A percentile compares a stretch with the other conserved stretches of the same genome.
phyloP scores from a whole-genome alignment of 2,797 vertebrate species.

The Bryconaethiops microstoma region DNA sequence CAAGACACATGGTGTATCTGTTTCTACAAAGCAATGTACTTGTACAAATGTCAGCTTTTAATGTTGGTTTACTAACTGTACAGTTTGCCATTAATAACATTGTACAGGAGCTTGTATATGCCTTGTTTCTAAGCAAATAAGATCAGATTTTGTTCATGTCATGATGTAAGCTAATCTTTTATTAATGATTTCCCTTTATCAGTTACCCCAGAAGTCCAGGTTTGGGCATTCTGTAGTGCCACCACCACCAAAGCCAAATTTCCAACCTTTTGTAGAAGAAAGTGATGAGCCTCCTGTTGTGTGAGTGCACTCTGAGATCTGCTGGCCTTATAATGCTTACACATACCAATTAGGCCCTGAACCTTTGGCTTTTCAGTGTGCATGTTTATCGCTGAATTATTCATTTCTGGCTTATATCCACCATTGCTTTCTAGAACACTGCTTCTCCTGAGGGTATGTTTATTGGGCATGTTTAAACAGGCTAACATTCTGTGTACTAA shows the following conservation, averaged over 20 bases:
- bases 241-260: conserved; percentile 76
- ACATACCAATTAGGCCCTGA: conserved; percentile 9
- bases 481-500: not conserved
- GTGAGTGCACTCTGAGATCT: conserved; percentile 77
- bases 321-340: not conserved
- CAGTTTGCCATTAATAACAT: not conserved
- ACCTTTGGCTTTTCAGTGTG: conserved; percentile 17
- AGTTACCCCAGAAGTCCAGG: conserved; percentile 77
- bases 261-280: conserved; percentile 93
- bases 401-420: not conserved
- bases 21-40: not conserved
- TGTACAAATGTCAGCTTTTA: not conserved
- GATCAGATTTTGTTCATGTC: too few species aligned
- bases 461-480: conserved; percentile 7
- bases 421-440: conserved; percentile 18
- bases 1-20: conserved; percentile 14
- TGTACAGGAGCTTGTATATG: too few species aligned
- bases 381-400: conserved; percentile 18
- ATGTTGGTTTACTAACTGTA: not conserved
- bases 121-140: too few species aligned
- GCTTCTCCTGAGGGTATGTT: not conserved
- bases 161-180: too few species aligned
- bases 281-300: conserved; percentile 83
- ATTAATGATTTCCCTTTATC: not conserved
- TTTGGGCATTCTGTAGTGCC: conserved; percentile 69